A percentile compares a stretch with the other conserved stretches of the same genome.
phyloP scores from a whole-genome alignment of 2,888 invertebrate genomes.

The Ichneumoninae sp. region DNA sequence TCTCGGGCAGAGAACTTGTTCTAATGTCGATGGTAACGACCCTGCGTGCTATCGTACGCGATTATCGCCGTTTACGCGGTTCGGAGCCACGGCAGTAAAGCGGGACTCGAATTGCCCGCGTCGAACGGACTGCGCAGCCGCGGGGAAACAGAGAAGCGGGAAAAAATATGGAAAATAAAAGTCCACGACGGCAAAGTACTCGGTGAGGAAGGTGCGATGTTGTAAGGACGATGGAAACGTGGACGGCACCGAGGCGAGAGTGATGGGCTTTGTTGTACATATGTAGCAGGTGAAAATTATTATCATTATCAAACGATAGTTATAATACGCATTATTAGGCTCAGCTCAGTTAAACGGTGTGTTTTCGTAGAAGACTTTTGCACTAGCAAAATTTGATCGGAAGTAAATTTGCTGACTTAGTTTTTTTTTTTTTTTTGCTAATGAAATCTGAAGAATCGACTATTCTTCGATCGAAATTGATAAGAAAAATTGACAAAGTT shows the following conservation, averaged over 20 bases:
- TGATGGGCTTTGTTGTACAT: constrained; percentile 15
- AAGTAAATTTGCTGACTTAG: background rate
- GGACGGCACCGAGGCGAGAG: constrained; percentile 5
- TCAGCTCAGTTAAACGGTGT: background rate
- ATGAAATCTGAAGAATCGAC: background rate
- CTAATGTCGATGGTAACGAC: constrained; percentile 76
- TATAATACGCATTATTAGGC: background rate
- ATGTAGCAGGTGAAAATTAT: constrained; percentile 46
- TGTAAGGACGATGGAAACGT: constrained; percentile 5
- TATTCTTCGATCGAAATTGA: background rate
- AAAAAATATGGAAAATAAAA: constrained; percentile 23
- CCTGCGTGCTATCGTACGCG: constrained; percentile 75
- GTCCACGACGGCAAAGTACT: constrained; percentile 25
- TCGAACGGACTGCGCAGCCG: constrained; percentile 43
- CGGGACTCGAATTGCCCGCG: constrained; percentile 71
- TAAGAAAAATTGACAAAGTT: background rate
- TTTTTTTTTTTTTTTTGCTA: background rate
- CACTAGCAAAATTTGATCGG: background rate
- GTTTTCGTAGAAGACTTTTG: background rate
- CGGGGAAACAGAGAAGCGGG: constrained; percentile 1
- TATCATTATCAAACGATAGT: constrained; percentile 16
- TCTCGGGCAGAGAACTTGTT: constrained; percentile 62
- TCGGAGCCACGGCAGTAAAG: constrained; percentile 74
- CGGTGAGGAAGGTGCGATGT: constrained; percentile 2
- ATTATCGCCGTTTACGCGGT: constrained; percentile 79